Base-by-base conservation (phyloP, 2,113 vertebrate species). In the Andinoacara biseriatus region DNA sequence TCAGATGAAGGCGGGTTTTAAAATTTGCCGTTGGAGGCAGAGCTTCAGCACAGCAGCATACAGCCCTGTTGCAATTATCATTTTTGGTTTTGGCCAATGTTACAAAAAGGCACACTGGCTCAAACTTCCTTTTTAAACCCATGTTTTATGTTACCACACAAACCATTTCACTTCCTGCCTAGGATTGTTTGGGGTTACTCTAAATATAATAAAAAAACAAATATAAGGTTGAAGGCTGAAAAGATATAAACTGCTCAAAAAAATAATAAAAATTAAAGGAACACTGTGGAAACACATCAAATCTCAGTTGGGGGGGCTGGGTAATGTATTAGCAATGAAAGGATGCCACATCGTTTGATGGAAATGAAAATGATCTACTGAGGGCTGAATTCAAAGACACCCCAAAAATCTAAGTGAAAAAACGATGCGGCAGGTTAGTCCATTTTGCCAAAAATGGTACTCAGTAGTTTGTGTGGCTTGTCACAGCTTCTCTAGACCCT, bases 41-140 rank as follows among this genome's bases (percentile, higher is more conserved):
- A 54, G 10, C n/a, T 3, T 54, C 46, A 54, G 67, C 26, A 72
- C 67, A 72, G 17, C 46, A 52, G 29, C 65, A 49, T 7, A 7
- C 15, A 49, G 52, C 65, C 26, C 26, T 33, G 46, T 54, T 72
- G 46, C 26, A 72, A 72, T 72, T 54, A 54, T 29, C 46, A 72
- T 33, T 72, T 54, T 72, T 72, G 67, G 67, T 72, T 72, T 72
- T 72, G 18, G 54, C 67, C 67, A 72, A 72, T 72, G 46, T 72
- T 46, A 54, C 67, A 54, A 52, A 72, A 72, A 54, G 29, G 67
- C 46, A 72, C 67, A 72, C 46, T 72, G 46, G 26, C 29, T 33
- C 67, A 72, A 14, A 72, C 6, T 4, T 72, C 26, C 67, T 54
- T 14, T 72, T 54, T 31, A 54, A 46, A 1, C 67, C 67, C 46